Evolutionary conservation across 2,888 invertebrate species (phyloP).

Genomic region (Eristalis tenax): DNA sequence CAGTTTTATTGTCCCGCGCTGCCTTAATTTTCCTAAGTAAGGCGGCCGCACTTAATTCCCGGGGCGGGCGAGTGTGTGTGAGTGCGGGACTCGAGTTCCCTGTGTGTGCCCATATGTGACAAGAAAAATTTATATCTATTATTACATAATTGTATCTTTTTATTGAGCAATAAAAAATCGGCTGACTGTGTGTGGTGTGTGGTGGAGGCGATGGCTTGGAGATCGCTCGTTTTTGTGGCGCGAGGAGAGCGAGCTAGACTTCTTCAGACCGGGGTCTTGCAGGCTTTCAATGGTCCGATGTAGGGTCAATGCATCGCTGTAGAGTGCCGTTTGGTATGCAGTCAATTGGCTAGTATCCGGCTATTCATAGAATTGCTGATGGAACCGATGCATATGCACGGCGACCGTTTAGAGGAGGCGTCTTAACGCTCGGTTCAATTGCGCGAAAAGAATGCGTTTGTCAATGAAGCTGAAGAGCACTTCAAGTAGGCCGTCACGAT

Average conservation of each 20-base stretch:
- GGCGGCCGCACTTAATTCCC: constrained; percentile 7
- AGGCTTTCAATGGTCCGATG: constrained; percentile 17
- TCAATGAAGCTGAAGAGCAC: constrained; percentile 7
- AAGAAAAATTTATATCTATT: constrained; percentile 59
- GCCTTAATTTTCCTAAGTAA: constrained; percentile 16
- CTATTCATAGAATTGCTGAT: constrained; percentile 7
- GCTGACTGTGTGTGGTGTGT: not conserved
- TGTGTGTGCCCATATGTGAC: constrained; percentile 49
- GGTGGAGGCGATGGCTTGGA: not conserved
- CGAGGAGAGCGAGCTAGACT: not conserved
- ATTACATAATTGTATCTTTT: constrained; percentile 65
- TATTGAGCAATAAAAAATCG: constrained; percentile 55
- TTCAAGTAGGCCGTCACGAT: constrained; percentile 50
- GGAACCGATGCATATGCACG: constrained; percentile 20
- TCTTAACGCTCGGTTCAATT: constrained; percentile 50
- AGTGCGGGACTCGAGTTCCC: constrained; percentile 35
- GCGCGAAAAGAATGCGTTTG: constrained; percentile 47
- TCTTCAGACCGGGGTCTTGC: not conserved
- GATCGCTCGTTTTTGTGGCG: constrained; percentile 14
- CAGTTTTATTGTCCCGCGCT: constrained; percentile 27
- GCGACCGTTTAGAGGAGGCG: constrained; percentile 17
- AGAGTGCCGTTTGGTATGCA: constrained; percentile 60
- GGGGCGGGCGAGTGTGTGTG: not conserved
- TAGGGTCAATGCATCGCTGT: constrained; percentile 58
- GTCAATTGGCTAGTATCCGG: constrained; percentile 63